Evolutionary conservation across 2,888 invertebrate genomes (phyloP).

Genomic region (Calameuta filiformis): DNA sequence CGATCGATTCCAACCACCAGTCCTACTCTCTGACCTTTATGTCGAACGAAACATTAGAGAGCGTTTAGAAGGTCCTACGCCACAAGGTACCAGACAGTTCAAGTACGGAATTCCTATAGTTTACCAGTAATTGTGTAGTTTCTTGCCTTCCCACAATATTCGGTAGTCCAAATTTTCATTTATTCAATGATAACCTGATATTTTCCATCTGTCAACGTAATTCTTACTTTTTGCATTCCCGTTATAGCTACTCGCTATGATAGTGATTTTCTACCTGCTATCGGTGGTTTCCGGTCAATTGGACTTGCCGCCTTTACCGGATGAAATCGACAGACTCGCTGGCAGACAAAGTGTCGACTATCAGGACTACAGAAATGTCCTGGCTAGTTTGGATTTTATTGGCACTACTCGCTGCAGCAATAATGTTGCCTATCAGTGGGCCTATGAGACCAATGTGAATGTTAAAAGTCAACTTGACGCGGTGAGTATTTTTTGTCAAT

Average conservation of each 20-base stretch:
- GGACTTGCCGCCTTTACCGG: constrained; percentile 53
- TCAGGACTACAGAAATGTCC: constrained; percentile 51
- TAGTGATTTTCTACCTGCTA: constrained; percentile 26
- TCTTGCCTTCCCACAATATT: neutral
- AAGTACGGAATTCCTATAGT: neutral
- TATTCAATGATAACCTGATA: neutral
- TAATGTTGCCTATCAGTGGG: constrained; percentile 91
- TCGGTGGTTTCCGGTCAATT: constrained; percentile 47
- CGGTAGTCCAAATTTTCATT: neutral
- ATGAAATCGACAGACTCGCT: constrained; percentile 33
- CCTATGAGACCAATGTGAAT: constrained; percentile 88
- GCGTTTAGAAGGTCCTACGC: neutral
- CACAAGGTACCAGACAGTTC: neutral
- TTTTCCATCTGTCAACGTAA: neutral
- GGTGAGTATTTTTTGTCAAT: constrained; percentile 70
- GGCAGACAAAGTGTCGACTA: constrained; percentile 27
- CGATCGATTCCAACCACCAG: neutral
- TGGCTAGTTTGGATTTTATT: constrained; percentile 79
- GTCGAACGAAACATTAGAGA: neutral
- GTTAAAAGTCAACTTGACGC: constrained; percentile 85
- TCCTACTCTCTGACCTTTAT: neutral
- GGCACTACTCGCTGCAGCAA: constrained; percentile 85
- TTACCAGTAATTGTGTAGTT: neutral
- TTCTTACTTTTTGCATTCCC: constrained; percentile 9
- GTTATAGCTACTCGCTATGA: constrained; percentile 2